Conservation (phyloP, 2,888 invertebrate genomes). For the Imbricaverruca yamaguchii region DNA sequence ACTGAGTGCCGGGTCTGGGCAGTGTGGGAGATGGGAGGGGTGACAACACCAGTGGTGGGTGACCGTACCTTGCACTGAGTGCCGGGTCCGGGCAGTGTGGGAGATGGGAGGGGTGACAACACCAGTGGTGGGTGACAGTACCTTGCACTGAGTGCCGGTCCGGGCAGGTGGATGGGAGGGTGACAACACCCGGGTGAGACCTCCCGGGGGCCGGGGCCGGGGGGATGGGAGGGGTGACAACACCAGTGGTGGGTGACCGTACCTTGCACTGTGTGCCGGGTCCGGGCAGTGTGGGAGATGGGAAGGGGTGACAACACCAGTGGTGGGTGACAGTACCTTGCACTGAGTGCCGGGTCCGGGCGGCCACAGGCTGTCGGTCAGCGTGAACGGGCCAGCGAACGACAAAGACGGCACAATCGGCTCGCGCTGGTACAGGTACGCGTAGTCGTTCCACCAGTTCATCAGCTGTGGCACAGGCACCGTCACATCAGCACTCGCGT, state of each 20-base stretch:
- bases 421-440: conserved; percentile 47
- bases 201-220: too few species aligned
- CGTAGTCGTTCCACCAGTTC: conserved; percentile 52
- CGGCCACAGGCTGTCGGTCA: conserved; percentile 30
- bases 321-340: neutral
- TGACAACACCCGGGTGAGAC: too few species aligned
- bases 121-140: neutral
- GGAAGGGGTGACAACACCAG: too few species aligned
- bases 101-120: too few species aligned
- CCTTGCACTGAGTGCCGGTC: conserved; percentile 15
- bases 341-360: conserved; percentile 25
- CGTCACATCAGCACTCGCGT: too few species aligned
- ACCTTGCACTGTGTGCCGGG: too few species aligned
- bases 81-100: conserved; percentile 24
- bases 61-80: conserved; percentile 6
- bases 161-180: conserved; percentile 16
- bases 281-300: too few species aligned
- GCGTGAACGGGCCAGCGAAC: conserved; percentile 42
- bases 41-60: too few species aligned
- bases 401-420: conserved; percentile 49
- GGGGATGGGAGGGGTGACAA: too few species aligned
- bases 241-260: too few species aligned
- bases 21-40: too few species aligned
- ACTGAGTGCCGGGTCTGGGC: neutral
- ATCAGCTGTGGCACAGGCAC: conserved; percentile 39